A percentile compares a stretch with the other conserved stretches of the same genome.
Evolutionary conservation across 1,140 invertebrate species (phyloP).

Genomic region (Heliconius melpomene): DNA sequence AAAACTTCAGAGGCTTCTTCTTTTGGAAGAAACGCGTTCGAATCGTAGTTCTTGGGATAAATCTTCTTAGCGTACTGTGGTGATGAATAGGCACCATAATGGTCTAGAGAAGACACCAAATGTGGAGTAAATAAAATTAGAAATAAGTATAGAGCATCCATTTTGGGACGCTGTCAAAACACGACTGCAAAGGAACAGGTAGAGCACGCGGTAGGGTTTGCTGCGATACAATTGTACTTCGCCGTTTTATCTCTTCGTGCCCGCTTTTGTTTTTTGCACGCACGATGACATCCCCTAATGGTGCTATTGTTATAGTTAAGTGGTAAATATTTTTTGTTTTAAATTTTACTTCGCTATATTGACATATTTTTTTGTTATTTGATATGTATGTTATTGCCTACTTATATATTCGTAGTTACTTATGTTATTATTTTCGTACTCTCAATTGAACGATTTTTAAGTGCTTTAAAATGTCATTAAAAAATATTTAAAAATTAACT

Average conservation of each 20-base stretch:
- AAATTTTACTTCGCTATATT: background rate
- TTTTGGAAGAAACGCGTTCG: conserved; percentile 57
- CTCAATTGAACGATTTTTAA: no score
- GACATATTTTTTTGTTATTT: background rate
- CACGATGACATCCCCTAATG: conserved; percentile 77
- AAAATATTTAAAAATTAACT: no score
- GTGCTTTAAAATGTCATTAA: no score
- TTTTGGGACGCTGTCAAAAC: conserved; percentile 46
- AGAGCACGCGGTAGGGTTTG: conserved; percentile 54
- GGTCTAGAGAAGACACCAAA: conserved; percentile 52
- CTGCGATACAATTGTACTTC: conserved; percentile 46
- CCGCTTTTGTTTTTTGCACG: conserved; percentile 75
- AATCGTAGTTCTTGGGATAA: conserved; percentile 64
- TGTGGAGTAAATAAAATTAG: conserved; percentile 41
- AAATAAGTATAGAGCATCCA: conserved; percentile 57
- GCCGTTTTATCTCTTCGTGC: conserved; percentile 71
- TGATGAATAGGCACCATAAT: conserved; percentile 77
- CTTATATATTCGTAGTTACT: background rate
- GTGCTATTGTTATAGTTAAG: conserved; percentile 71
- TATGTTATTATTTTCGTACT: background rate
- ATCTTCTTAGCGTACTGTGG: conserved; percentile 79
- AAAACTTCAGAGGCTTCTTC: conserved; percentile 57
- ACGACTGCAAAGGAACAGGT: conserved; percentile 66
- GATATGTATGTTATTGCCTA: background rate
- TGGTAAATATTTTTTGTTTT: conserved; percentile 33